Base-by-base conservation (phyloP, 2,888 invertebrate genomes). In the Seira ritae region DNA sequence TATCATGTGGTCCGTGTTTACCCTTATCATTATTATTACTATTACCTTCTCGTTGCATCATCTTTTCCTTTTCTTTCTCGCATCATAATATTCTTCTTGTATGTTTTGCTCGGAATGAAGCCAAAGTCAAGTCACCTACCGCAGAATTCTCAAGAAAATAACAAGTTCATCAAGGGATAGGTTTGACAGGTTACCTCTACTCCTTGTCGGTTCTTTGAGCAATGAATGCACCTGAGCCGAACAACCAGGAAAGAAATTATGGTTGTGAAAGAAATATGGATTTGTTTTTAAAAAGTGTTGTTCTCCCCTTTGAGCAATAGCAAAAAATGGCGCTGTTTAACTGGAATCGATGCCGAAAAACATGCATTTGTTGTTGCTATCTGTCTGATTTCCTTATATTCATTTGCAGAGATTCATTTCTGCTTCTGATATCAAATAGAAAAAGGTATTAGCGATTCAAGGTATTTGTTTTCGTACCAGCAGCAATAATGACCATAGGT, bases 131-230 rank as follows among this genome's bases (percentile, higher is more conserved):
- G 68, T 76, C 46, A 77, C 77, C 77, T 77, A 77, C 77, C 77
- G 77, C 77, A 77, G 77, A 77, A 37, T 77, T 70, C 31, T 31
- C 69, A 69, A 77, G 77, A 77, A 77, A 77, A 77, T 77, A 77
- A 69, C 77, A 70, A 77, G 77, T 77, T 77, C 77, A 77, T 77
- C 77, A 77, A 77, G 69, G 60, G n/a, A 77, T 8, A 31, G 77
- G 77, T 62, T 69, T 77, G 77, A 77, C 77, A 77, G 69, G 77
- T 77, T 42, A n/a, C n/a, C n/a, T 77, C 69, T 60, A 12, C 24
- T 67, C 55, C 37, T 37, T 75, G 67, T 67, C 75, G 68, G 67
- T 75, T 67, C 68, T 46, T 75, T 42, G 42, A n/a, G n/a, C n/a
- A n/a, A n/a, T n/a, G n/a, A n/a, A 6, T 42, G 42, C 42, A 42